Base-by-base conservation (phyloP, 2,888 invertebrate genomes). In the Caenorhabditis sp. region DNA sequence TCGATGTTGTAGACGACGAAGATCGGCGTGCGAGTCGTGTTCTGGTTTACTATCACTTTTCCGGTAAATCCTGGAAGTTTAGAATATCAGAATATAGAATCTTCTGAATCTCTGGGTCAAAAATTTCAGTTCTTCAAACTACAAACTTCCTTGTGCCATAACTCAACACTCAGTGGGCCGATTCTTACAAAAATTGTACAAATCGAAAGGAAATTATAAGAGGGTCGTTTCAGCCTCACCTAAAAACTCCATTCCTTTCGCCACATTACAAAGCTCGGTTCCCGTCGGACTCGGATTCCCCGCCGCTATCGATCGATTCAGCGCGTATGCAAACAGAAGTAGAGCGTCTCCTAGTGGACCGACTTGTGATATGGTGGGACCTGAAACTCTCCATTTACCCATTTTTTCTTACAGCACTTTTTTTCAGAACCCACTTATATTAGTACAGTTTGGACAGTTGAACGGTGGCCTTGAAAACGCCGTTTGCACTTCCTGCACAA, bases 291-390 rank as follows among this genome's bases (percentile, higher is more conserved):
- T 61, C 0, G 84, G 69, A 8, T 51, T 72, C 31, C 84, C 84
- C 10, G 44, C 28, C 0, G 76, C 49, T 4, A 85, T 82, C 0
- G 81, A 79, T 24, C 66, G 59, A 35, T 87, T 87, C 35, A 87
- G 38, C 0, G 82, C 75, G 31, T 80, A 75, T 8, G 82, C 85
- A 44, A 80, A 87, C 12, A 86, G 63, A 1, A 87, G 47, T 12
- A 86, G 54, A 8, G 87, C 87, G 64, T 87, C 87, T 1, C 82
- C 85, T 0, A 87, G 44, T 14, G 77, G 81, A 1, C 84, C 85
- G 4, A 82, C 81, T 63, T 83, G 74, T 1, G 85, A 86, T n/a
- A 44, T 28, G 1, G 59, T 35, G 1, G 69, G 68, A 54, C 70
- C 82, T 77, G 31, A 56, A 64, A 35, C n/a, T n/a, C n/a, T n/a